Evolutionary conservation across 2,113 vertebrate species (phyloP), one percentile per base, ranked within the genome.

Genomic region (Gasterosteus aculeatus): DNA sequence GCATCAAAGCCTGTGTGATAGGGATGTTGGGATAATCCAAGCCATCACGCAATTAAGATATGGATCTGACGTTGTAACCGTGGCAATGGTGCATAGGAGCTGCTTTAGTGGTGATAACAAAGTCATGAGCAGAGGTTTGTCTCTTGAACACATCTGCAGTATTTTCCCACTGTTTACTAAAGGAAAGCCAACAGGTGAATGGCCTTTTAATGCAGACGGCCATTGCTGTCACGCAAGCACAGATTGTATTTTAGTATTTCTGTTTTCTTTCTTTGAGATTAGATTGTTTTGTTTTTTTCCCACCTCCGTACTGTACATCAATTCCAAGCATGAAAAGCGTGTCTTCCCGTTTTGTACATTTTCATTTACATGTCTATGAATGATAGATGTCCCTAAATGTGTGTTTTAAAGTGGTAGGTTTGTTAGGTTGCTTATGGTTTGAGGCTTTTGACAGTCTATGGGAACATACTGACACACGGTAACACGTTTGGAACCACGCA

Each of bases 401-500:
- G 22, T 26, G 22, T 26, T 26, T 26, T 26, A 26, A 26, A 26
- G 2, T 51, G 59, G 18, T 46, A n/a, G 14, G 11, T 64, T 4
- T 53, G 38, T 14, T 18, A 26, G 51, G 10, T 62, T 75, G 5
- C 31, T 80, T 54, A 29, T 75, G 58, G 58, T 70, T 77, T 70
- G 15, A 72, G 63, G 62, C 57, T 74, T 75, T 65, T 56, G 19
- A 68, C 60, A 73, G 26, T 51, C 66, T 18, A 61, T 78, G 19
- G 38, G 11, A 66, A 42, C 15, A 22, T 22, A 19, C 16, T 67
- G 31, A 42, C 26, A 22, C 11, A 12, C 16, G 39, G 31, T 64
- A 44, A 58, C 33, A 38, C 26, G 78, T 63, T 81, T 26, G 62
- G 75, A 90, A 84, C 85, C 90, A 90, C 93, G 92, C 92, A 94